Evolutionary conservation across 2,888 invertebrate genomes (phyloP).

Genomic region (Netelia melanura): DNA sequence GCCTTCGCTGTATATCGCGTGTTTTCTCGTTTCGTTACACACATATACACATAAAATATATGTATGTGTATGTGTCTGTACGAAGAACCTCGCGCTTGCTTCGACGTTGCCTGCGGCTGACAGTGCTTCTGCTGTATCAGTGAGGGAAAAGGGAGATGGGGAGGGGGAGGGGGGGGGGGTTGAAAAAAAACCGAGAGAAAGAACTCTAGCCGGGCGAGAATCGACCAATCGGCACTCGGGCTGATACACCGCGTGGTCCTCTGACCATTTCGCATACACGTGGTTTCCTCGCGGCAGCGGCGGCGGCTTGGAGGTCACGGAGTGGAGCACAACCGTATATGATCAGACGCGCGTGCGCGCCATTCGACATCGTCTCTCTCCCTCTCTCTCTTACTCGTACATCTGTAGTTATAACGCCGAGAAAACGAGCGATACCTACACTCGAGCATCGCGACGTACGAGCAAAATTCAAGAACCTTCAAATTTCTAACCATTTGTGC

Average conservation of each 20-base stretch:
- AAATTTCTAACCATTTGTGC: too few species aligned
- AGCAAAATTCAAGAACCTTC: too few species aligned
- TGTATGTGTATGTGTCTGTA: too few species aligned
- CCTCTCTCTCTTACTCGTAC: too few species aligned
- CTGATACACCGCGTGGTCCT: conserved; percentile 53
- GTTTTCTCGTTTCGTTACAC: not conserved
- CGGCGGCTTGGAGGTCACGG: conserved; percentile 70
- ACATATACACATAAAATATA: not conserved
- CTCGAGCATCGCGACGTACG: too few species aligned
- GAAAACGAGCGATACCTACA: too few species aligned
- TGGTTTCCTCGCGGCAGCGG: conserved; percentile 65
- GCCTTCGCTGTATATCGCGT: not conserved
- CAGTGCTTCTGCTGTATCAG: not conserved
- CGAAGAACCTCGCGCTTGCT: not conserved
- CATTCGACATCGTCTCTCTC: conserved; percentile 19
- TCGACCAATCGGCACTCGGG: conserved; percentile 41
- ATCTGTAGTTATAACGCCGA: too few species aligned
- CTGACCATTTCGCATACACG: conserved; percentile 72
- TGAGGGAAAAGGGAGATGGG: not conserved
- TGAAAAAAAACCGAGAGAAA: not conserved
- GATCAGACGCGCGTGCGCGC: conserved; percentile 50
- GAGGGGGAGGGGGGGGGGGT: not conserved
- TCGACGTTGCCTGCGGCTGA: not conserved
- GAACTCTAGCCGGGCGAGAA: conserved; percentile 23
- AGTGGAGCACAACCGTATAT: conserved; percentile 42